Evolutionary conservation across 2,113 vertebrate genomes (phyloP).

Genomic region (Micronycteris hirsuta): DNA sequence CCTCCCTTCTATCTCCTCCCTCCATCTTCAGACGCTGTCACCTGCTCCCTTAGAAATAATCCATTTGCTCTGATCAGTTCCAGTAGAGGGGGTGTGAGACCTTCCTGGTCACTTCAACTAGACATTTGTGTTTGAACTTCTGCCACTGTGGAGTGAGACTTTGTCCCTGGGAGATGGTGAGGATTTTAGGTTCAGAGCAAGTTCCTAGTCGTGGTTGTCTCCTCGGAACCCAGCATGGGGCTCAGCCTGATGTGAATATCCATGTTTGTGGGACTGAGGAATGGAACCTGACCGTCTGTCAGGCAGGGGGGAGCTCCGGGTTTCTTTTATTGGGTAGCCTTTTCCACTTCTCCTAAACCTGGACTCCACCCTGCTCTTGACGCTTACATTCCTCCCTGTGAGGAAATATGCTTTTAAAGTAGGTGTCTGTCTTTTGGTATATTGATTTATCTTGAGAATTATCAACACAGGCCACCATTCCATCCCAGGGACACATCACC

Average conservation of each 20-base stretch:
- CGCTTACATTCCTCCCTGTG: neutral
- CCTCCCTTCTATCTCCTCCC: rapidly evolving
- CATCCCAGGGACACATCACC: neutral
- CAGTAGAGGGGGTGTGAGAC: neutral
- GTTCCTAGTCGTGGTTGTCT: neutral
- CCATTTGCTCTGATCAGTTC: neutral
- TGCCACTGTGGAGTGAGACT: neutral
- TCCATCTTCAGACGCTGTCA: neutral
- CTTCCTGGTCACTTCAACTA: neutral
- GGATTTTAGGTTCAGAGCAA: neutral
- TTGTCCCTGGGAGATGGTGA: neutral
- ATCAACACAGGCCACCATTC: neutral
- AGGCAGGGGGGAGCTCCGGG: neutral
- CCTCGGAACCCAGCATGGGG: neutral
- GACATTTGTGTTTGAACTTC: neutral
- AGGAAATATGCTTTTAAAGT: neutral
- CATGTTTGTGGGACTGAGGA: neutral
- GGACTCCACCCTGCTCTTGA: neutral
- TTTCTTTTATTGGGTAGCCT: neutral
- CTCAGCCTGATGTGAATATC: neutral
- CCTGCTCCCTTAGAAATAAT: neutral
- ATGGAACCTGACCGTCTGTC: neutral
- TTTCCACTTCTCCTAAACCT: neutral
- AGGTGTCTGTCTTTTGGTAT: neutral
- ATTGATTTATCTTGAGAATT: neutral